phyloP scores from a whole-genome alignment of 1,140 invertebrate species.

The Cotesia vestalis region DNA sequence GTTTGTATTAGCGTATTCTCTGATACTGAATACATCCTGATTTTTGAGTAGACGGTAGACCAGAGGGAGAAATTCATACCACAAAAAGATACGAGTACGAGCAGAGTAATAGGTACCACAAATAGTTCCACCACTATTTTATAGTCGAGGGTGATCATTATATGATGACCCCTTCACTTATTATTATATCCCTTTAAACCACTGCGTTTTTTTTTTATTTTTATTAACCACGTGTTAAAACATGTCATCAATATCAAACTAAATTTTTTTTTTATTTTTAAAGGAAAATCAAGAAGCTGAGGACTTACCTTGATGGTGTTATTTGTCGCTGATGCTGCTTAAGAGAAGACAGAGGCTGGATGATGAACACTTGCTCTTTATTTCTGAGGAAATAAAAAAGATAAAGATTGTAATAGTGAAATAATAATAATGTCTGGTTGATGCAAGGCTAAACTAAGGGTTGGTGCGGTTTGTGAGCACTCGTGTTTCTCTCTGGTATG shows the following conservation, averaged over 20 bases:
- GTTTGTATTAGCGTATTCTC: constrained; percentile 47
- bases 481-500: constrained; percentile 58
- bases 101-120: not conserved
- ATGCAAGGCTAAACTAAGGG: constrained; percentile 11
- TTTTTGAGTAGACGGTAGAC: constrained; percentile 46
- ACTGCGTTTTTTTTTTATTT: not conserved
- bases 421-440: constrained; percentile 2
- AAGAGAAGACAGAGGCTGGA: not conserved
- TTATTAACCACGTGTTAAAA: not conserved
- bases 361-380: not conserved
- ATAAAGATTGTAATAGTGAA: not conserved
- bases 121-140: not conserved
- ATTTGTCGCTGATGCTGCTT: not conserved
- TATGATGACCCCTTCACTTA: not conserved
- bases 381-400: not conserved
- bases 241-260: too few relatives aligned
- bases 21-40: constrained; percentile 58
- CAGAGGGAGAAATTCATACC: constrained; percentile 15
- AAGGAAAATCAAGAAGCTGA: too few relatives aligned
- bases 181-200: not conserved
- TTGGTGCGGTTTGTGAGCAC: constrained; percentile 60
- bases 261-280: too few relatives aligned
- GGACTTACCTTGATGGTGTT: too few relatives aligned
- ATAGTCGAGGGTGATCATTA: not conserved
- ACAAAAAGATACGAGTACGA: constrained; percentile 10